Evolutionary conservation across 2,797 vertebrate genomes (phyloP).

Genomic region (Coranthus polyacanthus): DNA sequence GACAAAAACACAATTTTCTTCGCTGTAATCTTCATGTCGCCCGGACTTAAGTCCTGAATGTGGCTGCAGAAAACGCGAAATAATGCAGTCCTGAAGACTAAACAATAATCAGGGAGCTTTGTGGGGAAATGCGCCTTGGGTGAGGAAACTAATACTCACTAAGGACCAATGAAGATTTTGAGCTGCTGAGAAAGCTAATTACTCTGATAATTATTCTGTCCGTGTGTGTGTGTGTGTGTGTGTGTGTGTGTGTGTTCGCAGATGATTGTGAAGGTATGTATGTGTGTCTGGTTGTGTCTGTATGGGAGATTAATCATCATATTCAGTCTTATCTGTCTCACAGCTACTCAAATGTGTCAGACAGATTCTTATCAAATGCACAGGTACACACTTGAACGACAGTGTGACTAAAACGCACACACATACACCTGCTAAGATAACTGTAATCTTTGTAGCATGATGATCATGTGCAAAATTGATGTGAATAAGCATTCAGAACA

Average conservation of each 20-base stretch:
- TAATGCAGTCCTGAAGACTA: conserved; percentile 56
- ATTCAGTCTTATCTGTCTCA: conserved; percentile 50
- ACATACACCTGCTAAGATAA: conserved; percentile 9
- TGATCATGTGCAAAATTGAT: too few relatives aligned
- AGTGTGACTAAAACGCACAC: conserved; percentile 2
- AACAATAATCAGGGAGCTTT: conserved; percentile 73
- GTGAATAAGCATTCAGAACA: conserved; percentile 15
- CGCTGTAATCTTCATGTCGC: conserved; percentile 36
- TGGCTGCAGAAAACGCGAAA: conserved; percentile 21
- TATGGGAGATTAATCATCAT: conserved; percentile 51
- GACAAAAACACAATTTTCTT: conserved; percentile 21
- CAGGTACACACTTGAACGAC: conserved; percentile 23
- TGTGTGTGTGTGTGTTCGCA: conserved; percentile 33
- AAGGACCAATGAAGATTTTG: conserved; percentile 74
- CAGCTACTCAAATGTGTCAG: conserved; percentile 37
- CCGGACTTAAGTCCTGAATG: conserved; percentile 18
- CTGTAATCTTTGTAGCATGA: conserved; percentile 9
- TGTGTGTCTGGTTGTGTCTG: conserved; percentile 28
- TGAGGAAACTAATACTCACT: conserved; percentile 70
- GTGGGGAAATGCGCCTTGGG: conserved; percentile 69
- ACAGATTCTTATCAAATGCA: conserved; percentile 51
- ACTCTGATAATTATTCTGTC: conserved; percentile 73
- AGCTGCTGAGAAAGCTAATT: conserved; percentile 80
- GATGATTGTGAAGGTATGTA: conserved; percentile 22
- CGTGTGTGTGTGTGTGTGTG: conserved; percentile 26